Percentiles rank a stretch among this genome's conserved stretches.
phyloP scores from a whole-genome alignment of 2,888 invertebrate genomes.

The Agonum fuliginosum region DNA sequence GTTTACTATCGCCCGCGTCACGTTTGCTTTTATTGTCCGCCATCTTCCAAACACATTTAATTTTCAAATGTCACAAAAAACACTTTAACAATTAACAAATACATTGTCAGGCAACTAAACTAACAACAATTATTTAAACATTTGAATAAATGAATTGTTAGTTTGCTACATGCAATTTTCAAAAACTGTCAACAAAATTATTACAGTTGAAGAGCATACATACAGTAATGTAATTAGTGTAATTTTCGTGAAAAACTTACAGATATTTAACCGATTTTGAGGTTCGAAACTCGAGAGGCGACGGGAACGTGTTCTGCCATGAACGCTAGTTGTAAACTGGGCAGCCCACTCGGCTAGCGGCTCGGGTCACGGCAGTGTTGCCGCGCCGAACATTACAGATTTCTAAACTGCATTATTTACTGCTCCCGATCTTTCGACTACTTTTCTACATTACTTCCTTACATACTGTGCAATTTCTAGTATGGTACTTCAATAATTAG shows the following conservation, averaged over 20 bases:
- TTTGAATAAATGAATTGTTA: conserved; percentile 27
- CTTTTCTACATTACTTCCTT: background rate
- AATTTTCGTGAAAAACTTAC: conserved; percentile 45
- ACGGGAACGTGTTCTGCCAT: conserved; percentile 32
- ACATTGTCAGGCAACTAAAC: background rate
- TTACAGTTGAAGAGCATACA: background rate
- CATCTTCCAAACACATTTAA: conserved; percentile 42
- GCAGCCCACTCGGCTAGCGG: conserved; percentile 24
- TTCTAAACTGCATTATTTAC: background rate
- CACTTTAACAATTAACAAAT: conserved; percentile 8
- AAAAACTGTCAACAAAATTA: conserved; percentile 1
- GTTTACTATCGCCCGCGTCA: background rate
- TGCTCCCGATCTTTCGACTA: background rate
- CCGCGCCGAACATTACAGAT: conserved; percentile 1
- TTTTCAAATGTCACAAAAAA: conserved; percentile 18
- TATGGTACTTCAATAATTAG: too few species aligned
- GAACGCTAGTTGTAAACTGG: conserved; percentile 31
- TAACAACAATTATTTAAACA: conserved; percentile 11
- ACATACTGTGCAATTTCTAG: background rate
- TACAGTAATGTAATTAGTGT: background rate
- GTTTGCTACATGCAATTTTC: background rate
- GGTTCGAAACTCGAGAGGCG: conserved; percentile 32
- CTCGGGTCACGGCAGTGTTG: conserved; percentile 48
- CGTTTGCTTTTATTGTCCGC: conserved; percentile 15
- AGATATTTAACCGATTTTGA: background rate